phyloP scores from a whole-genome alignment of 1,140 invertebrate genomes.

The Mercenaria mercenaria region DNA sequence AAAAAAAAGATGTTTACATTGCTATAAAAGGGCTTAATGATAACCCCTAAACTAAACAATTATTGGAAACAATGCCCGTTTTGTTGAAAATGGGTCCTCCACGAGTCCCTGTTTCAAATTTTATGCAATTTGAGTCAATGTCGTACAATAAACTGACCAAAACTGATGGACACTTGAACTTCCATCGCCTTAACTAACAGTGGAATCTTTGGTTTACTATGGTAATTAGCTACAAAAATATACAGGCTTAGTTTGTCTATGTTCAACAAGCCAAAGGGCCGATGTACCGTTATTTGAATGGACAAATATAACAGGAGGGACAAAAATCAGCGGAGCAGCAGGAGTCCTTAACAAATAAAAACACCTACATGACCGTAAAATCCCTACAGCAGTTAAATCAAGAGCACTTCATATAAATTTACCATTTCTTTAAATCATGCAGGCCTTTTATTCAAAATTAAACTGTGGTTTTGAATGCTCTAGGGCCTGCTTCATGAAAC shows the following conservation, averaged over 20 bases:
- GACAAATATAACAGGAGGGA: neutral
- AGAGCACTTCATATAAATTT: neutral
- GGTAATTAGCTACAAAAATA: too few relatives aligned
- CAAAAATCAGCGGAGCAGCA: neutral
- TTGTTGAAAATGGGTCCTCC: neutral
- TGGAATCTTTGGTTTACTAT: neutral
- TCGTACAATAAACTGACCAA: neutral
- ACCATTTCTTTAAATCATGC: too few relatives aligned
- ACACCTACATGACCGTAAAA: neutral
- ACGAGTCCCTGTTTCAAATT: neutral
- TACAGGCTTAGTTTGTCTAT: neutral
- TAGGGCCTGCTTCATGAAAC: too few relatives aligned
- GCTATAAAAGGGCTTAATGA: neutral
- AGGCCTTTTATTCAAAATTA: too few relatives aligned
- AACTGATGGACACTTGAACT: neutral
- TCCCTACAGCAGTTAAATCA: neutral
- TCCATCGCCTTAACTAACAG: neutral
- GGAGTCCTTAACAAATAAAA: neutral
- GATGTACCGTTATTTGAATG: neutral
- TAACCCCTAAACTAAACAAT: neutral
- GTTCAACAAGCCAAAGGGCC: neutral
- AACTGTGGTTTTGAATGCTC: too few relatives aligned
- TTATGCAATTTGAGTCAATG: constrained; percentile 21
- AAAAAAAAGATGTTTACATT: constrained; percentile 16
- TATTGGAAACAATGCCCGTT: constrained; percentile 5